Evolutionary conservation across 1,140 invertebrate genomes (phyloP), one percentile per base, ranked within the genome.

Genomic region (Formica selysi): DNA sequence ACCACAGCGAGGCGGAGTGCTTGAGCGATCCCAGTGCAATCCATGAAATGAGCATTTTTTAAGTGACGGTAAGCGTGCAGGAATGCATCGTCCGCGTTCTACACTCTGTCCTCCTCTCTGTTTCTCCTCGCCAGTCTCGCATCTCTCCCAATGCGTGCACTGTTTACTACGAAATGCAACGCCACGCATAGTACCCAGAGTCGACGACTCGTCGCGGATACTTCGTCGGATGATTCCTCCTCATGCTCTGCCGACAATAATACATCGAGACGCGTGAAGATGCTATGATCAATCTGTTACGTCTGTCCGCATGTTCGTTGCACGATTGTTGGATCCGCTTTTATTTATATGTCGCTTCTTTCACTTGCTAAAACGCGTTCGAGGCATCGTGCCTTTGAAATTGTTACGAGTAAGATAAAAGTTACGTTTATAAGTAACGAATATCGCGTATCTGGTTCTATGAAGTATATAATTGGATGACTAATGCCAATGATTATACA

Each of bases 31-130:
- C 67, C 57, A 61, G 73, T 84, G 70, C 22, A 76, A 41, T 61
- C 32, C 59, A 54, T 86, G 78, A 90, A 84, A 90, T 87, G 85
- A 74, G 38, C 76, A 65, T 65, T 79, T 65, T 62, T 73, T 89
- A 54, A 90, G 65, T 51, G 61, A 78, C 81, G 68, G 87, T 90
- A 90, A 90, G 88, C 57, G 7, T 22, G 51, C 73, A 41, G 51
- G 54, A 36, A 32, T 13, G 36, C 36, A 51, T 44, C 22, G 22
- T 41, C 22, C 73, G n/a, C 57, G 74, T 76, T 36, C 48, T 51
- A 19, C 16, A 16, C 48, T 51, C 48, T 51, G 41, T 73, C n/a
- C 61, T 65, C 29, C 3, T 76, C 3, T 76, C 11, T 74, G 71
- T 6, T 44, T 13, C 44, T 32, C 19, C 81, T 64, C 41, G n/a